These are phyloP conservation scores for Phenacoccus solenopsis DNA, from an alignment of 1,140 invertebrate species.

Conservation along the genomic window DNA sequence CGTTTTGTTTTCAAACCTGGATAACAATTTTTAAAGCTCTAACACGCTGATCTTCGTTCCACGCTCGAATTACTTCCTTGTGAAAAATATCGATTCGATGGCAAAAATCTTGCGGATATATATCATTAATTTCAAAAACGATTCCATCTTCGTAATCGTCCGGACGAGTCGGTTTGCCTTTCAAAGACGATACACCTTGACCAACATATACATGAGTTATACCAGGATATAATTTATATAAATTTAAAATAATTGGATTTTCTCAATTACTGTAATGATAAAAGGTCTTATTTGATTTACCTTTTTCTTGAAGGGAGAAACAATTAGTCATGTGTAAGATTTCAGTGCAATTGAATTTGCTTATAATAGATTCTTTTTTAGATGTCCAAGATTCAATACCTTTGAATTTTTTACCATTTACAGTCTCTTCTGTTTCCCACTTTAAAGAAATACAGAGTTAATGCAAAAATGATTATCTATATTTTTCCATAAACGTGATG, in stretches of 20 bases:
- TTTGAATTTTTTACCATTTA: neutral
- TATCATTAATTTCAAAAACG: constrained; percentile 59
- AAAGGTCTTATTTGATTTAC: too few species aligned
- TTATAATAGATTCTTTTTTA: constrained; percentile 3
- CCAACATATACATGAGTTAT: neutral
- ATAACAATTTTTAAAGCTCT: constrained; percentile 94
- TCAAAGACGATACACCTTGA: neutral
- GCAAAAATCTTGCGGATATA: constrained; percentile 86
- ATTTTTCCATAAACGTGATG: neutral
- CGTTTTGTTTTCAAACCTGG: constrained; percentile 41
- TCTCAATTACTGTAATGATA: too few species aligned
- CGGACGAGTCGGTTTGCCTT: neutral
- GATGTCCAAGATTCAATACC: neutral
- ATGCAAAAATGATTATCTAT: too few species aligned
- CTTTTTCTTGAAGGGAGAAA: neutral
- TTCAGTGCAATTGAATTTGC: neutral
- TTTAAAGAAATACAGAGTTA: neutral
- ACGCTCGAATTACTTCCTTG: constrained; percentile 73
- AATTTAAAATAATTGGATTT: too few species aligned
- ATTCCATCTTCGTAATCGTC: neutral
- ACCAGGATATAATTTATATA: too few species aligned
- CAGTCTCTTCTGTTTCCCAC: neutral
- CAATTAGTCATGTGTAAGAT: neutral
- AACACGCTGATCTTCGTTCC: constrained; percentile 86
- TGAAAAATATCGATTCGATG: constrained; percentile 77